Evolutionary conservation across 2,797 vertebrate species (phyloP).

Genomic region (Sylvilagus floridanus): DNA sequence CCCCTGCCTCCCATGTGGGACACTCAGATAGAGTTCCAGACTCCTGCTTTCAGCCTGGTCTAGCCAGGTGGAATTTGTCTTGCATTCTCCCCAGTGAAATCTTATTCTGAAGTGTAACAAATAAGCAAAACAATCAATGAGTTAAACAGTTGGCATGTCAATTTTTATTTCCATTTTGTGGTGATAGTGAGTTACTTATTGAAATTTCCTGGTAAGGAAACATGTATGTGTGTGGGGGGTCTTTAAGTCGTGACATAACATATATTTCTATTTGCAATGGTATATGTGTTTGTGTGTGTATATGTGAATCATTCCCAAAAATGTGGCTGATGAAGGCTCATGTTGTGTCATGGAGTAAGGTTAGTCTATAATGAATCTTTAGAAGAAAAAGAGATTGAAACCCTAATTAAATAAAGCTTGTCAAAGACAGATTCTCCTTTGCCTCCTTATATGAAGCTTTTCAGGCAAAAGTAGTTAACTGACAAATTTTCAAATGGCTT

Average conservation of each 20-base stretch:
- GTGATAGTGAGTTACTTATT: background rate
- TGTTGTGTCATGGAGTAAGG: background rate
- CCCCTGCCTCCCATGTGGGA: too few relatives aligned
- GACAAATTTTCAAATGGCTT: background rate
- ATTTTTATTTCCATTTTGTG: conserved; percentile 38
- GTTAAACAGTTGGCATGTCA: background rate
- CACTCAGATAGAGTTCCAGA: too few relatives aligned
- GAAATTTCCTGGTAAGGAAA: background rate
- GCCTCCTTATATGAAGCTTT: background rate
- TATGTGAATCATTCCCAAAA: background rate
- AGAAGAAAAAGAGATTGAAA: background rate
- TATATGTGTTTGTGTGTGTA: background rate
- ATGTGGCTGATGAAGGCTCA: background rate
- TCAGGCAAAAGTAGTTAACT: background rate
- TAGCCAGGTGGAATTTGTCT: background rate
- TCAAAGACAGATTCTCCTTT: conserved; percentile 38
- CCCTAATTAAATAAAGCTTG: background rate
- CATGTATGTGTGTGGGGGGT: background rate
- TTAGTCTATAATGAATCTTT: background rate
- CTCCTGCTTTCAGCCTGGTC: too few relatives aligned
- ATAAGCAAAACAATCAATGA: background rate
- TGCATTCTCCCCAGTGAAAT: background rate
- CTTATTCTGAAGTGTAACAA: background rate
- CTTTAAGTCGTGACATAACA: background rate
- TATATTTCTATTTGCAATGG: background rate